Conservation (phyloP, 2,113 vertebrate species). For the Gasterosteus nipponicus region DNA sequence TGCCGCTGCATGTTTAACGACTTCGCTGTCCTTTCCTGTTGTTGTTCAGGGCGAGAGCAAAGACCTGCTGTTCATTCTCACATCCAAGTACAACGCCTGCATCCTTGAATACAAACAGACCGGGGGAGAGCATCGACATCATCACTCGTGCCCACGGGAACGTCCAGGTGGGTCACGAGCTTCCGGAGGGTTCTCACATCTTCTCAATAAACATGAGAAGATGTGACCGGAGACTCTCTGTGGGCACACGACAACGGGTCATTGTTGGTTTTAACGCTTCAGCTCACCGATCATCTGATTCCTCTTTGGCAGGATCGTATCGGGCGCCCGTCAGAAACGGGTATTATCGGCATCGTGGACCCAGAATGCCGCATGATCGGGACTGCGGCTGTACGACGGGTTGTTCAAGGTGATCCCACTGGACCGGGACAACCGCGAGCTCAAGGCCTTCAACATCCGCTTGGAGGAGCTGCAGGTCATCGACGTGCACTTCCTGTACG, state of each 20-base stretch:
- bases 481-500: constrained; percentile 96
- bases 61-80: constrained; percentile 95
- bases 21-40: constrained; percentile 1
- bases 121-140: constrained; percentile 96
- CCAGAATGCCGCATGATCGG: constrained; percentile 99
- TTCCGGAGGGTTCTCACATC: neutral
- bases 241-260: too few species aligned
- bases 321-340: constrained; percentile 95
- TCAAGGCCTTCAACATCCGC: constrained; percentile 98
- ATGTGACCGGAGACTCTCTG: neutral
- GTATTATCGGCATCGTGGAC: constrained; percentile 97
- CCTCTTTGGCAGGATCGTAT: constrained; percentile 89
- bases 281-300: neutral
- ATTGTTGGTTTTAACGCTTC: neutral
- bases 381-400: constrained; percentile 94
- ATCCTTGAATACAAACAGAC: constrained; percentile 99
- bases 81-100: constrained; percentile 98
- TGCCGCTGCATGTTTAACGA: neutral
- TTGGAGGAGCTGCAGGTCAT: constrained; percentile 98
- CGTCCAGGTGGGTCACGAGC: constrained; percentile 86
- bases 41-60: constrained; percentile 92
- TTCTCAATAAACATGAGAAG: neutral
- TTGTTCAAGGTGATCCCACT: constrained; percentile 98
- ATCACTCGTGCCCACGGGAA: constrained; percentile 97
- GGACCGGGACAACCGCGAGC: constrained; percentile 95